Evolutionary conservation across 2,113 vertebrate species (phyloP).

Genomic region (Poeciliopsis retropinna): DNA sequence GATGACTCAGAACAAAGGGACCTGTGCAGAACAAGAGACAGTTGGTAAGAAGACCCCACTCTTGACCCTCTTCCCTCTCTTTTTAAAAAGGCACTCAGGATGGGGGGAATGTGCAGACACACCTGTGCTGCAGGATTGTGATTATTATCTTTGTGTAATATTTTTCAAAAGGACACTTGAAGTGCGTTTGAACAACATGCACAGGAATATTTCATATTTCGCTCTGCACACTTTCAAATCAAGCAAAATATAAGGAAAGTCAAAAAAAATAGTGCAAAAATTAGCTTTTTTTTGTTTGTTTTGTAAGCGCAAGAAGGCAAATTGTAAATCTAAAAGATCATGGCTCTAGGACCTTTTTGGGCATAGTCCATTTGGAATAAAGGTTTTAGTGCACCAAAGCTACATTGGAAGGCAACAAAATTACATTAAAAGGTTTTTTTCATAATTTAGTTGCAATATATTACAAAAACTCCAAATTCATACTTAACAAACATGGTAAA

Average conservation of each 20-base stretch:
- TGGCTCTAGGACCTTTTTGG: conserved; percentile 46
- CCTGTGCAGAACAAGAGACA: conserved; percentile 58
- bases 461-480: conserved; percentile 84
- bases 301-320: conserved; percentile 48
- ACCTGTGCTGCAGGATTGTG: conserved; percentile 61
- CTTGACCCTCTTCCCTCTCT: conserved; percentile 39
- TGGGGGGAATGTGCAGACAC: conserved; percentile 63
- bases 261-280: conserved; percentile 75
- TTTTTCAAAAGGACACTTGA: conserved; percentile 43
- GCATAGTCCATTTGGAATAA: conserved; percentile 69
- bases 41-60: conserved; percentile 71
- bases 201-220: conserved; percentile 33
- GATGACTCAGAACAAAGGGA: conserved; percentile 72
- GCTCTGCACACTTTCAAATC: conserved; percentile 25
- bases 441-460: conserved; percentile 85
- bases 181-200: conserved; percentile 38
- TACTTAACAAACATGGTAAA: conserved; percentile 72
- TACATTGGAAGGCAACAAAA: conserved; percentile 81
- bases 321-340: conserved; percentile 52
- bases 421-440: conserved; percentile 77
- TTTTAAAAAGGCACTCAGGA: conserved; percentile 61
- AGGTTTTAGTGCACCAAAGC: conserved; percentile 83
- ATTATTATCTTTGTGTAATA: conserved; percentile 5
- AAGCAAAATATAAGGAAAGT: conserved; percentile 28
- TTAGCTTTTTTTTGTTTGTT: conserved; percentile 43